Evolutionary conservation across 1,140 invertebrate species (phyloP).

Genomic region (Oryctes rhinoceros): DNA sequence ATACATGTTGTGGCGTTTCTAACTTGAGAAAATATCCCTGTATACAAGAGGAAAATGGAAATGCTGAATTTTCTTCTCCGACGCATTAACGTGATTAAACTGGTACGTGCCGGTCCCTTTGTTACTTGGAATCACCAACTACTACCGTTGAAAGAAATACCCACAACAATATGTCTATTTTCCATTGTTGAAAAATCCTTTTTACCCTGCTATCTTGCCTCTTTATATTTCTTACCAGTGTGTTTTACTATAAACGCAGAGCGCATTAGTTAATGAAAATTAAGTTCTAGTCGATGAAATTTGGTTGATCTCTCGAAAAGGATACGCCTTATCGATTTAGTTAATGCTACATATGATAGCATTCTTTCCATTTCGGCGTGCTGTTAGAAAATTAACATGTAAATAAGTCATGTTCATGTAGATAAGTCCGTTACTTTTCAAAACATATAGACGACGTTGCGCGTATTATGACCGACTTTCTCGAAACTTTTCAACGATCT

Average conservation of each 20-base stretch:
- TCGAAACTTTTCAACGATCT: slow-evolving; percentile 22
- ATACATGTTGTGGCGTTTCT: too few relatives aligned
- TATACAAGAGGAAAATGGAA: neutral
- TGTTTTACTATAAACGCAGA: neutral
- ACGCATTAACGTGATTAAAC: slow-evolving; percentile 44
- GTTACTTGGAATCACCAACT: neutral
- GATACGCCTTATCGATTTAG: neutral
- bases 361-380: too few relatives aligned
- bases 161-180: slow-evolving; percentile 27
- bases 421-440: neutral
- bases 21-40: neutral
- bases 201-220: neutral
- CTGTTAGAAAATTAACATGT: too few relatives aligned
- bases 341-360: neutral
- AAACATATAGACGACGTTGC: neutral
- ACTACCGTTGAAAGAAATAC: slow-evolving; percentile 23
- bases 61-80: slow-evolving; percentile 2
- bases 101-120: slow-evolving; percentile 39
- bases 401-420: neutral
- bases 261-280: slow-evolving; percentile 30
- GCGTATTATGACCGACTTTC: neutral
- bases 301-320: neutral
- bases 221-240: neutral
- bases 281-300: slow-evolving; percentile 6
- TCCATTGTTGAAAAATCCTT: slow-evolving; percentile 22